These are phyloP conservation scores for Dysidea cf. avara DNA, from an alignment of 37 sponge, comb jelly and placozoan genomes.

Conservation along the genomic window DNA sequence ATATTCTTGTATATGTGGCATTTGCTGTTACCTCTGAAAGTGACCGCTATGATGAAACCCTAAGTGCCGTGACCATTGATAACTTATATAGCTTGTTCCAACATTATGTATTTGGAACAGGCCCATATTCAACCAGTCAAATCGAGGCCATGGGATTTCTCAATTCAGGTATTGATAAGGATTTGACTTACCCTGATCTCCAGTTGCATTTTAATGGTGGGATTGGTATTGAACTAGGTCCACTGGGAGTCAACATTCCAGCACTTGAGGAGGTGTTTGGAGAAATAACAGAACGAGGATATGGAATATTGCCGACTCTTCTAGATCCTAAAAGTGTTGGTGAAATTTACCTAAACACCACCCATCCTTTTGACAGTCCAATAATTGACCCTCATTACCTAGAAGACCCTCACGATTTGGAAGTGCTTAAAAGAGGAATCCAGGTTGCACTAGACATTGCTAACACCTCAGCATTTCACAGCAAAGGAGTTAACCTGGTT, in stretches of 20 bases:
- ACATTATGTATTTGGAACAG: constrained; percentile 31
- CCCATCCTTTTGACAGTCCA: constrained; percentile 47
- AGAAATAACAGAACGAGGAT: background rate
- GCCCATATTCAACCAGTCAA: constrained; percentile 33
- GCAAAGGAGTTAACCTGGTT: background rate
- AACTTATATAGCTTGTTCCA: constrained; percentile 18
- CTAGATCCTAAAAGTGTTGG: constrained; percentile 77
- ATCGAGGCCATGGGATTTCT: constrained; percentile 53
- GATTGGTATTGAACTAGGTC: background rate
- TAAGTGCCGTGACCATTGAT: background rate
- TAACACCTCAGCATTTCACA: constrained; percentile 45
- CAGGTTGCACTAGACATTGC: constrained; percentile 40
- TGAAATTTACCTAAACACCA: constrained; percentile 41
- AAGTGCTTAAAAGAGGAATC: constrained; percentile 55
- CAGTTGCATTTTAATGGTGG: constrained; percentile 44
- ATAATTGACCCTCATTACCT: constrained; percentile 80
- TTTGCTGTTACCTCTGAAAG: constrained; percentile 12
- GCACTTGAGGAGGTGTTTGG: background rate
- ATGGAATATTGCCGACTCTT: constrained; percentile 19
- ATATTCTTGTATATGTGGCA: constrained; percentile 57
- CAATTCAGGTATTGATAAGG: constrained; percentile 11
- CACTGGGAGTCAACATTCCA: no score
- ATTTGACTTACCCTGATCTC: constrained; percentile 37
- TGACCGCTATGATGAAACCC: background rate
- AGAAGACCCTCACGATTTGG: constrained; percentile 46